Evolutionary conservation across 2,888 invertebrate species (phyloP).

Genomic region (Miltochrista miniata): DNA sequence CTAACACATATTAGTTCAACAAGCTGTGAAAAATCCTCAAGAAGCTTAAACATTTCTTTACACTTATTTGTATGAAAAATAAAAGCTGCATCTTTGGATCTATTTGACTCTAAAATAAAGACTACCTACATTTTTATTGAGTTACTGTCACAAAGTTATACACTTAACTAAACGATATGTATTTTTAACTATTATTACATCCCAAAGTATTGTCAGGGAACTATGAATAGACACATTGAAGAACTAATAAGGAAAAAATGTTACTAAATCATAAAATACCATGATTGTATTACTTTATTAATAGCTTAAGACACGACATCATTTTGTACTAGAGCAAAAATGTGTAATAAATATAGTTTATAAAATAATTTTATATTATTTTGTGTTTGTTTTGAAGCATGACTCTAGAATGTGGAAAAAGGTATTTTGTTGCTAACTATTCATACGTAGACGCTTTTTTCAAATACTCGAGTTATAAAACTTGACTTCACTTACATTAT

Average conservation of each 20-base stretch:
- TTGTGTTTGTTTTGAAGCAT: conserved; percentile 21
- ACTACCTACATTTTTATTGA: conserved; percentile 70
- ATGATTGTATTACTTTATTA: conserved; percentile 26
- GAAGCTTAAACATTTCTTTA: conserved; percentile 46
- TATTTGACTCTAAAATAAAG: conserved; percentile 46
- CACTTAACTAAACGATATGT: conserved; percentile 79
- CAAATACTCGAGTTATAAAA: conserved; percentile 27
- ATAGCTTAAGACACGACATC: conserved; percentile 61
- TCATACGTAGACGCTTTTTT: conserved; percentile 18
- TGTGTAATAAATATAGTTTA: conserved; percentile 27
- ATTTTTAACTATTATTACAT: conserved; percentile 57
- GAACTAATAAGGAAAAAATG: conserved; percentile 15
- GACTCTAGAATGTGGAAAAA: conserved; percentile 18
- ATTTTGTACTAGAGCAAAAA: conserved; percentile 71
- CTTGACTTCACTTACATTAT: conserved; percentile 41
- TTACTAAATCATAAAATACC: conserved; percentile 25
- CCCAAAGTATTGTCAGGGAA: conserved; percentile 47
- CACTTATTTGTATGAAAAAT: conserved; percentile 72
- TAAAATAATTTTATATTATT: conserved; percentile 11
- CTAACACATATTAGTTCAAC: background rate
- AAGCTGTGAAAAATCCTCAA: background rate
- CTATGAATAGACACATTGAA: conserved; percentile 28
- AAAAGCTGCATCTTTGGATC: conserved; percentile 79
- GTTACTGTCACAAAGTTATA: conserved; percentile 69
- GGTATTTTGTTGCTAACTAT: conserved; percentile 8